Evolutionary conservation across 1,140 invertebrate species (phyloP).

Genomic region (Drosophila pseudoananassae): DNA sequence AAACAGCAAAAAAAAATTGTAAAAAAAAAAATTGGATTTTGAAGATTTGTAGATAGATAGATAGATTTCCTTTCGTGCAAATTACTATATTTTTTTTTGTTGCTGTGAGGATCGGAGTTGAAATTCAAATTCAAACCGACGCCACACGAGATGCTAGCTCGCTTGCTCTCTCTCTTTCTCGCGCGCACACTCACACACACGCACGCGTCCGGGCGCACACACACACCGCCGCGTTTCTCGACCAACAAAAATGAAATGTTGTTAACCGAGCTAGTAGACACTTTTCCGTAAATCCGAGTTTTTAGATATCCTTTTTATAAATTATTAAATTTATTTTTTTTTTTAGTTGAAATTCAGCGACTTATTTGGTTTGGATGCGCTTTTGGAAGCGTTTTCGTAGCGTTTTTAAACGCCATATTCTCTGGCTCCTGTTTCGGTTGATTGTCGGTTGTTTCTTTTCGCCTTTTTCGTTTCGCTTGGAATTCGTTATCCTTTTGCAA

Average conservation of each 20-base stretch:
- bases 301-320: background rate
- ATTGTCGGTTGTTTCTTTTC: slow-evolving; percentile 14
- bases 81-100: background rate
- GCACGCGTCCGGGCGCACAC: slow-evolving; percentile 1
- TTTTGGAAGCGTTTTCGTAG: background rate
- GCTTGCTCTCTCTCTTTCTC: slow-evolving; percentile 39
- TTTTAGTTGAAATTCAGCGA: background rate
- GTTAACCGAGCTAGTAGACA: slow-evolving; percentile 1
- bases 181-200: slow-evolving; percentile 10
- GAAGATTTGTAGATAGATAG: background rate
- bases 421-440: slow-evolving; percentile 15
- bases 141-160: slow-evolving; percentile 18
- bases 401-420: slow-evolving; percentile 4
- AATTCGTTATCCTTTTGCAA: slow-evolving; percentile 16
- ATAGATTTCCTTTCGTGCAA: background rate
- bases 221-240: slow-evolving; percentile 21
- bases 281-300: background rate
- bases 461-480: background rate
- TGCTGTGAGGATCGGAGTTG: background rate
- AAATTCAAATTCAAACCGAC: slow-evolving; percentile 1
- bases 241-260: slow-evolving; percentile 17
- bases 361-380: background rate
- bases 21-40: slow-evolving; percentile 39
- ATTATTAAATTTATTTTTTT: background rate
- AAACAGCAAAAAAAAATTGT: slow-evolving; percentile 34